A percentile compares a stretch with the other conserved stretches of the same genome.
phyloP scores from a whole-genome alignment of 2,888 invertebrate genomes.

The Pyrrhosoma nymphula region DNA sequence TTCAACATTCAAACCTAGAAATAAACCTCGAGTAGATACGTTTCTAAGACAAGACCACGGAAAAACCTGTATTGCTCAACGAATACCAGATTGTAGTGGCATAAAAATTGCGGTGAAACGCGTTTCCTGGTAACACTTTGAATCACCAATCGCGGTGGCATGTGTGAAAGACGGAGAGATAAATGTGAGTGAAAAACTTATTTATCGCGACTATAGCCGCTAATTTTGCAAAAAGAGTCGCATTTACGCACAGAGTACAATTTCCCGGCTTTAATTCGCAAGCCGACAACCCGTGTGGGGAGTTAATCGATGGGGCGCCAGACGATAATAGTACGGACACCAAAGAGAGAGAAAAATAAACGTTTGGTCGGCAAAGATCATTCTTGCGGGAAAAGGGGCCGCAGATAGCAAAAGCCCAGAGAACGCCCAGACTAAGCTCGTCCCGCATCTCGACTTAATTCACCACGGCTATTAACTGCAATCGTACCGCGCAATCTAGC shows the following conservation, averaged over 20 bases:
- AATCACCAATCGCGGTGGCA: too few species aligned
- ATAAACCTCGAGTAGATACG: too few species aligned
- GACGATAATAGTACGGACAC: not conserved
- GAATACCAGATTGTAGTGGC: too few species aligned
- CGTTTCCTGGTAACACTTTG: too few species aligned
- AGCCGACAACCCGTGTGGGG: not conserved
- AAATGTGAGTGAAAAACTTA: not conserved
- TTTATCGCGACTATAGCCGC: not conserved
- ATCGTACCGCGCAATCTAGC: not conserved
- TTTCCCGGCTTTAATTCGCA: not conserved
- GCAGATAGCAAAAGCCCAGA: not conserved
- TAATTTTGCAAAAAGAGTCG: not conserved
- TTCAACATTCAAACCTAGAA: too few species aligned
- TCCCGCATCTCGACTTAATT: not conserved
- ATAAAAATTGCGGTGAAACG: too few species aligned
- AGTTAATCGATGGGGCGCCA: not conserved
- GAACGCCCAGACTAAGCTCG: not conserved
- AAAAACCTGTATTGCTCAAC: too few species aligned
- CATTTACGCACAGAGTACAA: not conserved
- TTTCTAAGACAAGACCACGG: too few species aligned
- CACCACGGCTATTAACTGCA: not conserved
- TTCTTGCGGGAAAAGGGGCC: not conserved
- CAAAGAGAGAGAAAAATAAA: not conserved
- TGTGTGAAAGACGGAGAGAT: not conserved
- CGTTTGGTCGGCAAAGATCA: not conserved